A percentile compares a stretch with the other conserved stretches of the same genome.
These are phyloP conservation scores for Theodoxus fluviatilis DNA, from an alignment of 2,888 invertebrate genomes.

Conservation along the genomic window DNA sequence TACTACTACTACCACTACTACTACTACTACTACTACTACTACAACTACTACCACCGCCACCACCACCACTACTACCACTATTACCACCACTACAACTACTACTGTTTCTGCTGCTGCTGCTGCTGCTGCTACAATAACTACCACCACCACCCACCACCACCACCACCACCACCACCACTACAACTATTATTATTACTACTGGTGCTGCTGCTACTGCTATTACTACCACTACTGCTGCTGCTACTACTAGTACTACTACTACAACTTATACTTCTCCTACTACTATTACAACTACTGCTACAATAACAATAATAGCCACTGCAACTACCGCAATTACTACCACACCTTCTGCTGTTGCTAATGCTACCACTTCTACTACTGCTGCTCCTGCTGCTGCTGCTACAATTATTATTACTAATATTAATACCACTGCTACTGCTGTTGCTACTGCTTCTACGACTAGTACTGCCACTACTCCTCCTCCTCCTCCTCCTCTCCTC, in stretches of 20 bases:
- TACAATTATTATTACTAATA: background rate
- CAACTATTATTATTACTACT: constrained; percentile 20
- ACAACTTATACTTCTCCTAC: constrained; percentile 4
- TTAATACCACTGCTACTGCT: constrained; percentile 8
- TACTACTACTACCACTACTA: too few relatives aligned
- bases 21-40: too few relatives aligned
- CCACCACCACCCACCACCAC: constrained; percentile 7
- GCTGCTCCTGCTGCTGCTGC: constrained; percentile 3
- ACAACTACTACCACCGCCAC: too few relatives aligned
- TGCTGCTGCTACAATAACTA: constrained; percentile 6
- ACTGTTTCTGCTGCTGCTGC: constrained; percentile 3
- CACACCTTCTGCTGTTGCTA: background rate
- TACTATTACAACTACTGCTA: constrained; percentile 12
- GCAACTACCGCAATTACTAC: background rate
- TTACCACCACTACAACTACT: constrained; percentile 5
- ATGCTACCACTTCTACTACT: constrained; percentile 11
- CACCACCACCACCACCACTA: constrained; percentile 12
- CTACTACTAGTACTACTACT: constrained; percentile 17
- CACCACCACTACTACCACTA: background rate
- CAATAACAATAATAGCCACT: constrained; percentile 1
- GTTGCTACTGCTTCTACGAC: constrained; percentile 12
- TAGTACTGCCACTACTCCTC: constrained; percentile 18
- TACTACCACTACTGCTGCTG: constrained; percentile 12
- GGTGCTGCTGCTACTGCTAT: background rate
- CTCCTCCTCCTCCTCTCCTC: constrained; percentile 11